Base-by-base conservation (phyloP, 2,888 invertebrate species). In the Catocala sponsa region DNA sequence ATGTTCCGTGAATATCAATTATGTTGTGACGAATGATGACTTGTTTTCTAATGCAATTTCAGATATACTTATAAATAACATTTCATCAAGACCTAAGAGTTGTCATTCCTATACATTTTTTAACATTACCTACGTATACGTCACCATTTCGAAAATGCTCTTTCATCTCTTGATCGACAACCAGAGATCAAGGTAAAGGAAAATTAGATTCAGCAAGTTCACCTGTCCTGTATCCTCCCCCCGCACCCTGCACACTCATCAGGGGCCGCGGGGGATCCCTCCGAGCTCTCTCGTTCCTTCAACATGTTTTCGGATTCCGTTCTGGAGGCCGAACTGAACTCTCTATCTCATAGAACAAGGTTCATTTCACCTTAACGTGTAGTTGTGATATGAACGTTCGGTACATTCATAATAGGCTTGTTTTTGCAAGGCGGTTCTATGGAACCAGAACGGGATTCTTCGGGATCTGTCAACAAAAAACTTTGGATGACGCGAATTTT, bases 251-350 rank as follows among this genome's bases (percentile, higher is more conserved):
- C 96, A 81, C 96, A 96, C 85, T 92, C 92, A 78, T 94, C 94
- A 4, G 94, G 92, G 49, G 86, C 78, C 48, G 85, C 82, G 52
- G 94, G 92, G 59, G 94, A 94, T 59, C 87, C 91, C 80, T 91
- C 90, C 86, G 95, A 91, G 87, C 95, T 92, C 80, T 96, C 95
- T 59, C 96, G 95, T 88, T 97, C 97, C 90, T 97, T 97, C 90
- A 97, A 91, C 97, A 97, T 97, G 70, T 83, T 83, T 81, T 86
- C 83, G 74, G 83, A 83, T 63, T 85, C 85, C 80, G 81, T 83
- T 76, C 78, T 83, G 79, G 77, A 74, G 46, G 70, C 83, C 74
- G 83, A 84, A 84, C 80, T 81, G 74, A 78, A 80, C 84, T 87
- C 83, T 89, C 51, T 81, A 50, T 88, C 91, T 92, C 91, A 92